Base-by-base conservation (phyloP, 2,113 vertebrate species). In the Cyprinus carpio region DNA sequence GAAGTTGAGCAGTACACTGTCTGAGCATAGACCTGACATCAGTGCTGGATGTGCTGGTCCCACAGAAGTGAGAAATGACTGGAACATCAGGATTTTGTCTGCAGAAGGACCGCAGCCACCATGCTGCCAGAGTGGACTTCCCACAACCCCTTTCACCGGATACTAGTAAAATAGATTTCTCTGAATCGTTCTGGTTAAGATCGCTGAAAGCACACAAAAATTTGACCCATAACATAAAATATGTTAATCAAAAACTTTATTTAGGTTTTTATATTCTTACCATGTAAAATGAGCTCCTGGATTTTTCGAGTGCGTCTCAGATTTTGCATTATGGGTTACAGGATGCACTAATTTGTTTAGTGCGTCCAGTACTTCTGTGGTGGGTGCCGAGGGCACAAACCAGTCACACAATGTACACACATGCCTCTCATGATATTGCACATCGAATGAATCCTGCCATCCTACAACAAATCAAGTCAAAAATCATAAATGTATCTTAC, bases 81-180 rank as follows among this genome's bases (percentile, higher is more conserved):
- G 85, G n/a, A 12, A 84, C 0, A 6, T 12, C 25, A 0, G 88
- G 91, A 1, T 90, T 23, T 31, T 87, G 87, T 77, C 27, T 82
- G 67, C 20, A 80, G 86, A 93, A 93, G 20, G 81, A 31, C 64
- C 75, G 69, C 16, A 94, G 85, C 89, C 92, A 93, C 84, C 16
- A 88, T 40, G 90, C 87, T 20, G 88, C 85, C 49, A 93, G 60
- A 20, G 87, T 85, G 2, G 92, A 92, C 87, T 94, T 92, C 43
- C 92, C 93, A 89, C 88, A 91, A 54, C 92, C 92, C 31, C 86
- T 85, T 37, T 90, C 90, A 67, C 92, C 92, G 87, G 87, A 90
- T 37, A 93, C 80, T 27, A 93, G 82, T 15, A 93, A 83, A 65
- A 91, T 84, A 46, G 92, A 91, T 69, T 88, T 90, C 37, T 72